Base-by-base conservation (phyloP, 2,797 vertebrate genomes). In the Platalea minor region DNA sequence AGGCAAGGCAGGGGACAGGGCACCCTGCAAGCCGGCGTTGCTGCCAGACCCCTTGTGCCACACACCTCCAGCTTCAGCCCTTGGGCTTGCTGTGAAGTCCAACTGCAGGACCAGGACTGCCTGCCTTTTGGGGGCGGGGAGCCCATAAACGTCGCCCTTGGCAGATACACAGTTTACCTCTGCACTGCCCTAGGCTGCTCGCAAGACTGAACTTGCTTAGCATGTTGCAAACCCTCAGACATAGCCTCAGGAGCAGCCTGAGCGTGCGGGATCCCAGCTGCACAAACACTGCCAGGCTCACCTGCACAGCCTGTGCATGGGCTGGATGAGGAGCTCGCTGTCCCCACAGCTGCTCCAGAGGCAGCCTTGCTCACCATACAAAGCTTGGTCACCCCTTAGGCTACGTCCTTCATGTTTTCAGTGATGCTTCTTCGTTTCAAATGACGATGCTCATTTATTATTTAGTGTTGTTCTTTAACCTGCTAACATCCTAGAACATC, bases 11-110 rank as follows among this genome's bases (percentile, higher is more conserved):
- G 23, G 20, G n/a, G 24, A 56, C 45, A 64, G 29, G 67, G 18
- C n/a, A 23, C 2, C 15, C 13, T 3, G 6, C 18, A 28, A 56
- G 39, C 9, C 3, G 2, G 15, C 0, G 0, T 5, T 68, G 45
- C 31, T 78, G 41, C 51, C 80, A 54, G n/a, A 77, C 10, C 20
- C 37, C 56, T 41, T 13, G 23, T 59, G 43, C 35, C 39, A 26
- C 72, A 25, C 46, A 29, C 0, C 59, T 61, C 50, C 59, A 57
- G n/a, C 48, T 91, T 31, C 77, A 56, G 33, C 23, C 83, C 31
- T 56, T 25, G 18, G 64, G 24, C 18, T 77, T 43, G 33, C 60
- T 13, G 10, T 16, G 13, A 88, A 29, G 51, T 45, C 70, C 84
- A 45, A 1, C 56, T 19, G 5, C 1, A 3, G 35, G 26, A 17